Base-by-base conservation (phyloP, 2,888 invertebrate species). In the Oligia fasciuncula region DNA sequence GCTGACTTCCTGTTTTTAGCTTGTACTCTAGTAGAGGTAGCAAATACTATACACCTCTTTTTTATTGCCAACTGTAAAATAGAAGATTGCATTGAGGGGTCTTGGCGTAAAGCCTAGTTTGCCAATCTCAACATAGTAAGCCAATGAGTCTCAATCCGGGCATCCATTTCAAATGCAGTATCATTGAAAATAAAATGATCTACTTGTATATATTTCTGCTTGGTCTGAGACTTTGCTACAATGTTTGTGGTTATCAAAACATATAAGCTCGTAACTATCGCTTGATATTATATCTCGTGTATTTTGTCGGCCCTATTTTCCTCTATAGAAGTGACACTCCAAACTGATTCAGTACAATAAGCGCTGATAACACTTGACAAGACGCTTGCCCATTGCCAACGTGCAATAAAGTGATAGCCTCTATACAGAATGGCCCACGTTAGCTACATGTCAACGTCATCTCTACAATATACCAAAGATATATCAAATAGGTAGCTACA, bases 331-430 rank as follows among this genome's bases (percentile, higher is more conserved):
- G 54, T 69, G 80, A 46, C 69, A 49, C 76, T 75, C 62, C 69
- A 66, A 84, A 76, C 54, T 73, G 84, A 84, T 80, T 63, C 29
- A 57, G 35, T 29, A 83, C 83, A 83, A 83, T 76, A 69, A 73
- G 49, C 69, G 40, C 69, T 76, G 83, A 83, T 83, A 83, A 80
- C 80, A 83, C 60, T 76, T 84, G 83, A 83, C 83, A 83, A 76
- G 83, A 69, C 76, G 80, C 76, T 80, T 80, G 76, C 73, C 83
- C 80, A 83, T 66, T 73, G 65, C 84, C 80, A 70, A 62, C 83
- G 69, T 80, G 80, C 80, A 84, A 83, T 84, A 80, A 80, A 80
- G 84, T 83, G 72, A 83, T 84, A 70, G 75, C 65, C 83, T 46
- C 65, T 83, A 5, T 73, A 76, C 68, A 84, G 76, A 83, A 83